Base-by-base conservation (phyloP, 92 coral and sea anemone species). In the Pocillopora meandrina region DNA sequence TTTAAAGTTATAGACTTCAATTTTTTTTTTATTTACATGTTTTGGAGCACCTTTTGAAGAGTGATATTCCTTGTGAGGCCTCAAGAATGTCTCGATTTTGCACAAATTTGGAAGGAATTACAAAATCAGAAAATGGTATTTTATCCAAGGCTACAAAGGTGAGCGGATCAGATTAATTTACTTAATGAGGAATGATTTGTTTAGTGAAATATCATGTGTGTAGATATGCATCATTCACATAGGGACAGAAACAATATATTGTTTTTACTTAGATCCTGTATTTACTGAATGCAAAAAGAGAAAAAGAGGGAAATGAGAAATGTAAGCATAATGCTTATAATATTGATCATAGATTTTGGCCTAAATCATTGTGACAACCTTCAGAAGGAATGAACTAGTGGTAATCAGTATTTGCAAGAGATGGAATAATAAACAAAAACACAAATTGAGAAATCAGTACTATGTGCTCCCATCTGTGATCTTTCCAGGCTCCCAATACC, bases 111-210 rank as follows among this genome's bases (percentile, higher is more conserved):
- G 93, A 87, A 35, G 77, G 68, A 63, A 68, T 89, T 20, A 61
- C 82, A 36, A 74, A 34, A 66, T 58, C 89, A 78, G 87, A 92
- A 72, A 76, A 71, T 84, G 84, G 86, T 23, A 71, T 92, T 47
- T 56, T 80, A 56, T 71, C 96, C 19, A 95, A 92, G 77, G 98
- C 98, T 18, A 89, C 64, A 10, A 95, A 95, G 92, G 98, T 95
- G 83, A 56, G 62, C 19, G 7, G 49, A 42, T 42, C 49, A 42
- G 49, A 42, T 42, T 3, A 42, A 42, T 42, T 42, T 42, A 42
- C 49, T 42, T 42, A 42, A 42, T 42, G 7, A 42, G 4, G 49
- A 3, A 7, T 42, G 49, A 7, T 42, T 42, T 42, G 7, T 7
- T 42, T 42, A 3, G 7, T 7, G 7, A 42, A 42, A 42, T 42